Evolutionary conservation across 1,140 invertebrate genomes (phyloP), one percentile per base, ranked within the genome.

Genomic region (Philopotamus ludificatus): DNA sequence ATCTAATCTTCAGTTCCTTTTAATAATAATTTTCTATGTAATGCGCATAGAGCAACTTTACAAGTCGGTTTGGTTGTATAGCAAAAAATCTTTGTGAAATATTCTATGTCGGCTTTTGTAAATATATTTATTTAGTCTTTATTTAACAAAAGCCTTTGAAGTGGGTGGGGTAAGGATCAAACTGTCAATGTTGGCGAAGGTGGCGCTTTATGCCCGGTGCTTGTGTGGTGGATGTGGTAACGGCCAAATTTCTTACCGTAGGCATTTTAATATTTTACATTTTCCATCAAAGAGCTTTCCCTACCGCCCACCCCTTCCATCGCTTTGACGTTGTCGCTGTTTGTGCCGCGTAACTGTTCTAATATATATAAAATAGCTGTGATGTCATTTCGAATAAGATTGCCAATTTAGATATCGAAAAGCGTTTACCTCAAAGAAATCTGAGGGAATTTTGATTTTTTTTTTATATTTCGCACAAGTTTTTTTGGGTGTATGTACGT

Each of bases 101-200:
- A 9, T 61, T 15, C 23, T 47, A 15, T 28, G 58, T 25, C 16
- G 58, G 21, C 10, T 58, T 68, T 60, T 53, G 41, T 26, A 60
- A 54, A 54, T 23, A 68, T 63, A 60, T 69, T 63, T 66, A 65
- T 66, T 69, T 63, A 62, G 63, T 65, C 42, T 51, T 69, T 66
- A 69, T 69, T 69, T 65, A 69, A 66, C 67, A 69, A 66, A 69
- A 69, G 67, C 67, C 67, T 69, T 69, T 69, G 67, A 69, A 69
- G 57, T 65, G n/a, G 55, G 51, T n/a, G n/a, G n/a, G 4, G 51
- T 34, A 22, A 49, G 61, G 66, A 68, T 68, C 66, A 64, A 64
- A 26, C 62, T 68, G 62, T 68, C 67, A 59, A 68, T 64, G 59
- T 49, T 53, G 55, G 22, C 45, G 26, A 47, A 51, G 50, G 25